Conservation (phyloP, 2,888 invertebrate genomes). For the Sphaerophoria taeniata region DNA sequence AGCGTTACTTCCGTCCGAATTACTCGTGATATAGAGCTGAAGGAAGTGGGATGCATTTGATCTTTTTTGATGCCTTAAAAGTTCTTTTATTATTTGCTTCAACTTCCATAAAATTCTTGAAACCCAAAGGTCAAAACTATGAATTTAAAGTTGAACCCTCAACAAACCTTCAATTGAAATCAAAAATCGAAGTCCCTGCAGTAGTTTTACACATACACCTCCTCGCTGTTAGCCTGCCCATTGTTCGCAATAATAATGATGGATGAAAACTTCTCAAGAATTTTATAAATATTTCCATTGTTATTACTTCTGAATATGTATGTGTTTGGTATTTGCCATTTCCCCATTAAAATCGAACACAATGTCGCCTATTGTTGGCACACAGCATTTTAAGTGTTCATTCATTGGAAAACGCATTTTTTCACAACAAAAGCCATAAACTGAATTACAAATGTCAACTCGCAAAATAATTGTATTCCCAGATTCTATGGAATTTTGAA, state of each 20-base stretch:
- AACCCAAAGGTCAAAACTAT: no score
- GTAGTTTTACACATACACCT: no score
- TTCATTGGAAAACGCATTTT: not conserved
- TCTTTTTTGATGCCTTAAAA: no score
- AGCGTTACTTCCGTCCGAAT: no score
- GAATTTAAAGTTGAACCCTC: no score
- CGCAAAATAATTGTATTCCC: not conserved
- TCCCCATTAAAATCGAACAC: not conserved
- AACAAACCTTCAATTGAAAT: no score
- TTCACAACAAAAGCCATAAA: conserved; percentile 2
- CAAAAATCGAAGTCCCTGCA: no score
- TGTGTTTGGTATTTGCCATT: not conserved
- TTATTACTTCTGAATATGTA: not conserved
- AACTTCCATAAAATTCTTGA: no score
- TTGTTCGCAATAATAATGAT: not conserved
- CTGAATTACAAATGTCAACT: not conserved
- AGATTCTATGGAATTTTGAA: not conserved
- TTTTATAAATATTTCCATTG: not conserved
- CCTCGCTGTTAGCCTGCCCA: no score
- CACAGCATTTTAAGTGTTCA: not conserved
- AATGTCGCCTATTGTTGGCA: not conserved
- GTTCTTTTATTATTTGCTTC: no score
- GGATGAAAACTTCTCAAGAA: not conserved
- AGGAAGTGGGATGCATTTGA: no score
- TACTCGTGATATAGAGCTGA: no score